Conservation (phyloP, 2,888 invertebrate species). For the Cheilosia vulpina region DNA sequence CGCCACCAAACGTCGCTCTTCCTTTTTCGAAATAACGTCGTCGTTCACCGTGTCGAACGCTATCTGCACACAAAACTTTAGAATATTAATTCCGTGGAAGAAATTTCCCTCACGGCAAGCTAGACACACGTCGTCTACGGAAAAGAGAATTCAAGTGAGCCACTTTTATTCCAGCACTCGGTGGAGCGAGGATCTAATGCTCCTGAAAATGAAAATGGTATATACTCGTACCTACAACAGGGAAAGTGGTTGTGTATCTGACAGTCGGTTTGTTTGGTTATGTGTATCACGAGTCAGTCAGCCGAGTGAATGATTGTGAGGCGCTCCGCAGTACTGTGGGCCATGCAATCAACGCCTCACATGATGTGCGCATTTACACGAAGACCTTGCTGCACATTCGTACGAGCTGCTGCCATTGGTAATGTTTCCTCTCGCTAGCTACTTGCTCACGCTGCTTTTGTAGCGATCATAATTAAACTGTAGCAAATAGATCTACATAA, state of each 20-base stretch:
- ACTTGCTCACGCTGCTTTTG: slow-evolving; percentile 48
- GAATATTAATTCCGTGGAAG: slow-evolving; percentile 54
- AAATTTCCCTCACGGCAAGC: slow-evolving; percentile 29
- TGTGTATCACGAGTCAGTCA: slow-evolving; percentile 40
- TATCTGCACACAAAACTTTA: slow-evolving; percentile 45
- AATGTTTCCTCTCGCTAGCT: slow-evolving; percentile 54
- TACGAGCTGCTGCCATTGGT: slow-evolving; percentile 24
- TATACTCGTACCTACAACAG: slow-evolving; percentile 16
- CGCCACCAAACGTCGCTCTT: slow-evolving; percentile 28
- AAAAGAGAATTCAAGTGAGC: slow-evolving; percentile 21
- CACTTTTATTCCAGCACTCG: slow-evolving; percentile 44
- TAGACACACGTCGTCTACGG: slow-evolving; percentile 4
- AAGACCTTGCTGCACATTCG: slow-evolving; percentile 56
- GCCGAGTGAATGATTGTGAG: slow-evolving; percentile 48
- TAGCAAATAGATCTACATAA: slow-evolving; percentile 75
- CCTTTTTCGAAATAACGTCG: slow-evolving; percentile 16
- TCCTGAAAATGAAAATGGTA: slow-evolving; percentile 50
- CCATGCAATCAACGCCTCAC: slow-evolving; percentile 56
- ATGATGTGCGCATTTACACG: slow-evolving; percentile 59
- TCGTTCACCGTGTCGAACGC: slow-evolving; percentile 23
- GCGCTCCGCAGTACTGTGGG: slow-evolving; percentile 38
- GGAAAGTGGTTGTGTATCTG: slow-evolving; percentile 50
- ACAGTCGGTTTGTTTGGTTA: slow-evolving; percentile 6
- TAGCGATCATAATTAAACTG: slow-evolving; percentile 75
- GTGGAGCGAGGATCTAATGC: slow-evolving; percentile 6